Conservation (phyloP, 2,797 vertebrate species). For the Mergus octosetaceus region DNA sequence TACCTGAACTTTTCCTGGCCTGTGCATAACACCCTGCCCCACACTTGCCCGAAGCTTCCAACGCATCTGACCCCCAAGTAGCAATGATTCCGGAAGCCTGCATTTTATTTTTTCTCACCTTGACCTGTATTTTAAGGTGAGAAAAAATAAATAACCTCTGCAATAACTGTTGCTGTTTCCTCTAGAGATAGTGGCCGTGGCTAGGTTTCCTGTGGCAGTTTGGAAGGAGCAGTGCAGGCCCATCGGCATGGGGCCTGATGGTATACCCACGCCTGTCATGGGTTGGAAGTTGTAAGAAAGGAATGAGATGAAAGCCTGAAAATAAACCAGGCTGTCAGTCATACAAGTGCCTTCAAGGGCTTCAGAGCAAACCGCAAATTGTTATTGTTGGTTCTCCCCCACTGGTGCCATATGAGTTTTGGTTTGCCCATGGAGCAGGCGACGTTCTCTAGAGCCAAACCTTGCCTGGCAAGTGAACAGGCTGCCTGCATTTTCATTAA, state of each 20-base stretch:
- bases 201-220: too few species aligned
- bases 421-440: neutral
- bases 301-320: neutral
- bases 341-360: neutral
- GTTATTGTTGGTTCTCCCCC: neutral
- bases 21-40: rapidly evolving
- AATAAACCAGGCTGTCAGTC: neutral
- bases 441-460: neutral
- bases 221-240: too few species aligned
- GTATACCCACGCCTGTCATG: neutral
- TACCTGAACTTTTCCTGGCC: neutral
- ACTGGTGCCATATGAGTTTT: too few species aligned
- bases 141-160: neutral
- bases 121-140: neutral
- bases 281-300: neutral
- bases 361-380: neutral
- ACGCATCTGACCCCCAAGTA: neutral
- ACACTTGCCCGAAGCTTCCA: neutral
- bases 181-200: neutral
- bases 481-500: neutral
- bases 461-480: neutral
- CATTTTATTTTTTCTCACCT: neutral
- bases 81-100: rapidly evolving
- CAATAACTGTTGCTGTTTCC: neutral
- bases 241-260: rapidly evolving